Conservation (phyloP, 92 coral and sea anemone species). For the Pocillopora meandrina region DNA sequence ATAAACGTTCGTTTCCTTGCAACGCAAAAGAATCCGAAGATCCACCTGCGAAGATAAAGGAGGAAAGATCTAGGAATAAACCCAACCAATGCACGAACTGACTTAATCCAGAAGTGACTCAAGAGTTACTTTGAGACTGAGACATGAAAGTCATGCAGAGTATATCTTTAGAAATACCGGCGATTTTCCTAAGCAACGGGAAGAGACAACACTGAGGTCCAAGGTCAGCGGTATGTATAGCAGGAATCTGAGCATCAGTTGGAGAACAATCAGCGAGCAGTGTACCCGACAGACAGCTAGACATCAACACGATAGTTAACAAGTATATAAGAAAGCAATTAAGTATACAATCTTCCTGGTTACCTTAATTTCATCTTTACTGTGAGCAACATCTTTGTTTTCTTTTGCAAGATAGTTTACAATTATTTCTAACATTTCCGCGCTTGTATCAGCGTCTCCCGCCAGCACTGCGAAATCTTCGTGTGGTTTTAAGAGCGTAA, state of each 20-base stretch:
- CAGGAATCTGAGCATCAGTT: background rate
- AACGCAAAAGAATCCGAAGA: background rate
- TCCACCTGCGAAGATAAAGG: too few relatives aligned
- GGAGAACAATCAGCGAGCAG: too few relatives aligned
- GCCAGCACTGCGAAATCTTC: constrained; percentile 61
- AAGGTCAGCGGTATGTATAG: background rate
- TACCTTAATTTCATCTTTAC: constrained; percentile 54
- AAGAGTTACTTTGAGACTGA: too few relatives aligned
- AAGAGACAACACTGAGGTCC: too few relatives aligned
- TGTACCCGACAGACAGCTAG: too few relatives aligned
- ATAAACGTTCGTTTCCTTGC: background rate
- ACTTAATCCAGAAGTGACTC: too few relatives aligned
- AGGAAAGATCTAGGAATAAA: too few relatives aligned
- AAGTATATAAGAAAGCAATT: background rate
- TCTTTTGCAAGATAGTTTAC: constrained; percentile 37
- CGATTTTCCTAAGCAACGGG: too few relatives aligned
- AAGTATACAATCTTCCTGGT: background rate
- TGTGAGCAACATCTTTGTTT: constrained; percentile 49
- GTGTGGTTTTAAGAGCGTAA: constrained; percentile 32
- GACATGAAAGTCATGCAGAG: too few relatives aligned
- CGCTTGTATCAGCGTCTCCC: constrained; percentile 49
- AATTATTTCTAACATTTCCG: constrained; percentile 50
- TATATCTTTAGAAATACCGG: too few relatives aligned
- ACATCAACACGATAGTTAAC: background rate
- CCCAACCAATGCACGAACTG: too few relatives aligned